Evolutionary conservation across 2,888 invertebrate genomes (phyloP).

Genomic region (Melinaea marsaeus): DNA sequence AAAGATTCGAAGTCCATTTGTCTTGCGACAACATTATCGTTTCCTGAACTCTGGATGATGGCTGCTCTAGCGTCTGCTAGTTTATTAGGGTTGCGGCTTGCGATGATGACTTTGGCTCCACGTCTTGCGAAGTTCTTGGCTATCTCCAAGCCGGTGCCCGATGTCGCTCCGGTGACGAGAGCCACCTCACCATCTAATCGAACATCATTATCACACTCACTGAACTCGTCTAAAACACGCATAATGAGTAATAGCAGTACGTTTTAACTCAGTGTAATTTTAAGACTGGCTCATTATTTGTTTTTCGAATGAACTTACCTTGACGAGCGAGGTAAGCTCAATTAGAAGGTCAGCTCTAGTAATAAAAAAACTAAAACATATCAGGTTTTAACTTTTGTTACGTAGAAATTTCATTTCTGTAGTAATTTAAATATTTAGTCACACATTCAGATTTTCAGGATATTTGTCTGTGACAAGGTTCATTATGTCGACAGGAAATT

Average conservation of each 20-base stretch:
- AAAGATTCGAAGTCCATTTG: constrained; percentile 73
- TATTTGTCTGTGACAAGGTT: too few species aligned
- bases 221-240: constrained; percentile 41
- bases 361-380: too few species aligned
- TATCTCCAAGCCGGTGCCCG: constrained; percentile 57
- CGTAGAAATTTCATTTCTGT: too few species aligned
- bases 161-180: constrained; percentile 58
- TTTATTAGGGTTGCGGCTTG: constrained; percentile 65
- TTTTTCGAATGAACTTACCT: too few species aligned
- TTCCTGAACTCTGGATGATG: constrained; percentile 45
- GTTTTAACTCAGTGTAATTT: background rate
- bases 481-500: too few species aligned
- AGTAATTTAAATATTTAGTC: too few species aligned
- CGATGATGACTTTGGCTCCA: constrained; percentile 77
- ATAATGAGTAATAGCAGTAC: constrained; percentile 4
- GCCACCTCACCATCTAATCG: constrained; percentile 59
- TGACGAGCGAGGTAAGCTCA: too few species aligned
- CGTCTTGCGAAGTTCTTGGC: constrained; percentile 65
- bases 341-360: too few species aligned
- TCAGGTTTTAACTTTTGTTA: too few species aligned
- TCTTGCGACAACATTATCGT: constrained; percentile 46
- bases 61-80: constrained; percentile 41
- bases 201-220: constrained; percentile 46
- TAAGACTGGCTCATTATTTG: constrained; percentile 5
- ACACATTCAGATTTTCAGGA: too few species aligned